These are phyloP conservation scores for Drosophila siamana DNA, from an alignment of 2,888 invertebrate species.

Conservation along the genomic window DNA sequence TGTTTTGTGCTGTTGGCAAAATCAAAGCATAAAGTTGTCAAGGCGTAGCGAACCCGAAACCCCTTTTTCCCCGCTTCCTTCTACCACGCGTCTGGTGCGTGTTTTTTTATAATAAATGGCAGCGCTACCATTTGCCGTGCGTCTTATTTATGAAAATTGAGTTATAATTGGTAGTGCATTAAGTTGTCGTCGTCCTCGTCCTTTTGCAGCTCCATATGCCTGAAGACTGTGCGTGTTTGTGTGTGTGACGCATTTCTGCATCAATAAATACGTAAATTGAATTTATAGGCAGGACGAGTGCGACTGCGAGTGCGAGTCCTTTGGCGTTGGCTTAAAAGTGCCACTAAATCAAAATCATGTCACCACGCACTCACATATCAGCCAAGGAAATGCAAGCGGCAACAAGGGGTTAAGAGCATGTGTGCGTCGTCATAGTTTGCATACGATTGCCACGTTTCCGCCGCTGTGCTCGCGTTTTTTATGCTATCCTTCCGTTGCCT, in stretches of 20 bases:
- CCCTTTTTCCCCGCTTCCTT: conserved; percentile 42
- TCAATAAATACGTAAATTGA: conserved; percentile 81
- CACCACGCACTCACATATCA: conserved; percentile 38
- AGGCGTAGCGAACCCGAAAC: conserved; percentile 70
- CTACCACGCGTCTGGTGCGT: conserved; percentile 37
- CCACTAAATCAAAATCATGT: conserved; percentile 71
- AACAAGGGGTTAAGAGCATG: conserved; percentile 74
- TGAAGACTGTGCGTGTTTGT: conserved; percentile 1
- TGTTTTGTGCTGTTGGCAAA: conserved; percentile 45
- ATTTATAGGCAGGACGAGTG: conserved; percentile 70
- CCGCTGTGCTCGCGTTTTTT: conserved; percentile 43
- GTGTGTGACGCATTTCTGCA: conserved; percentile 76
- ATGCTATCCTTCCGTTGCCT: conserved; percentile 77
- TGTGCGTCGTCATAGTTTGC: conserved; percentile 71
- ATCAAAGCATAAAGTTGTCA: conserved; percentile 79
- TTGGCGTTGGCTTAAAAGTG: conserved; percentile 37
- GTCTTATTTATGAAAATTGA: conserved; percentile 84
- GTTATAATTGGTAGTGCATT: conserved; percentile 83
- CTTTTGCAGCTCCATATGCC: conserved; percentile 8
- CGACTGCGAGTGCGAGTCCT: conserved; percentile 21
- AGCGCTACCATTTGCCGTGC: conserved; percentile 26
- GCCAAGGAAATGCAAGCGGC: conserved; percentile 58
- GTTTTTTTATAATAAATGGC: conserved; percentile 53
- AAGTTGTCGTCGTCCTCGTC: conserved; percentile 62
- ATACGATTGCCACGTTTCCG: conserved; percentile 71